Evolutionary conservation across 2,888 invertebrate species (phyloP), one percentile per base, ranked within the genome.

Genomic region (Sinotaia quadrata): DNA sequence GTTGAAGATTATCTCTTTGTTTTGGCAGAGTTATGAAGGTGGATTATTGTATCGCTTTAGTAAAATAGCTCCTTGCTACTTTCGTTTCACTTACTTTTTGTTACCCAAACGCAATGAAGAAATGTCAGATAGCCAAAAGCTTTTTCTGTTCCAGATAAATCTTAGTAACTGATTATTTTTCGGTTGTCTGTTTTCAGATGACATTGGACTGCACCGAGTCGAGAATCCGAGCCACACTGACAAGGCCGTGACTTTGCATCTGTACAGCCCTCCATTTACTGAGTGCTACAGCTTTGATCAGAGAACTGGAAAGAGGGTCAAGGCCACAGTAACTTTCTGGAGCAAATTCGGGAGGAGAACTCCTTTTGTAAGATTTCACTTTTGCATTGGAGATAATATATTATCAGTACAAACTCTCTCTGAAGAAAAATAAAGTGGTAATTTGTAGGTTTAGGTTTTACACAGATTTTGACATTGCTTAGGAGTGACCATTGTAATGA

Each of bases 251-350:
- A 96, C 96, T 7, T 90, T 99, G 33, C 99, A 99, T 87, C 91
- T 99, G 2, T 99, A 99, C 89, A 94, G 94, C 78, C 99, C 97
- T 0, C 97, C 97, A 0, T 98, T 95, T 86, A 91, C 93, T 78
- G 90, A 92, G 75, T 99, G 98, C 87, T 91, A 93, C 36, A 93
- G 95, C 36, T 99, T 98, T 87, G 97, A 98, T 85, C 93, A 95
- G 83, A 92, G 93, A 77, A 96, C 96, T 0, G 96, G 97, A 18
- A 93, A 93, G 77, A 92, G 91, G 51, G 92, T 92, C 0, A 88
- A 89, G 54, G 90, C 91, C 69, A 91, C 91, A 68, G 94, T 97
- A 44, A 96, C 96, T 0, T 98, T 98, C 90, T 97, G 95, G 94
- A 96, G 96, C 67, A 93, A 94, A 90, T 94, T 92, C 86, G 98